These are phyloP conservation scores for Pachliopta kotzebuea DNA, from an alignment of 2,888 invertebrate genomes.

Conservation along the genomic window DNA sequence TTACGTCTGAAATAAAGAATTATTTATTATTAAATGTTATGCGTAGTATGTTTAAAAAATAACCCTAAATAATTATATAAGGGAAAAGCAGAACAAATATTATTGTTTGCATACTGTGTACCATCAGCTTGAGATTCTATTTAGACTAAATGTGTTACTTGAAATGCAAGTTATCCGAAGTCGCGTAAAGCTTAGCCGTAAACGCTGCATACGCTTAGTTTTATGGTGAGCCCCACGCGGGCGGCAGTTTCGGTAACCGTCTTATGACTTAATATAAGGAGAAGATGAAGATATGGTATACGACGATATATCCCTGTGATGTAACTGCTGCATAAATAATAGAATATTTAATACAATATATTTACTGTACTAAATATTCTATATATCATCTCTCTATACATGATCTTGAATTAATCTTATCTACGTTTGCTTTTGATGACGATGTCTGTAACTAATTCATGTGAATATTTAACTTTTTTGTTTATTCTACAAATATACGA, in stretches of 20 bases:
- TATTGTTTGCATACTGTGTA: constrained; percentile 42
- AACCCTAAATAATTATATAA: no score
- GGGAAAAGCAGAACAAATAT: no score
- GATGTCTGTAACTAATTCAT: no score
- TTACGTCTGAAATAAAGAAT: no score
- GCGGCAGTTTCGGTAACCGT: constrained; percentile 50
- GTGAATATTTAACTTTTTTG: no score
- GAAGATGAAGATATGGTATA: background rate
- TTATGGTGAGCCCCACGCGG: constrained; percentile 53
- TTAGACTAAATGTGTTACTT: constrained; percentile 50
- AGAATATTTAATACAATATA: background rate
- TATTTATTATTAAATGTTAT: no score
- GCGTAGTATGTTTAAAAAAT: no score
- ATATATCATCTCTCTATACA: no score
- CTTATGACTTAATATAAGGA: constrained; percentile 43
- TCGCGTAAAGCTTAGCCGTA: constrained; percentile 59
- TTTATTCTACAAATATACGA: no score
- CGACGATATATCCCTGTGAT: background rate
- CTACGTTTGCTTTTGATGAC: no score
- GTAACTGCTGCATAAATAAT: background rate
- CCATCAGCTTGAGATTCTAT: constrained; percentile 49
- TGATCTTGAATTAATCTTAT: no score
- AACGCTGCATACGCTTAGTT: constrained; percentile 67
- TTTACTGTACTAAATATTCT: no score
- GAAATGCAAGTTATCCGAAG: constrained; percentile 56